Percentiles rank a stretch among this genome's conserved stretches.
Evolutionary conservation across 2,888 invertebrate genomes (phyloP).

Genomic region (Brachynemurus nebulosus): DNA sequence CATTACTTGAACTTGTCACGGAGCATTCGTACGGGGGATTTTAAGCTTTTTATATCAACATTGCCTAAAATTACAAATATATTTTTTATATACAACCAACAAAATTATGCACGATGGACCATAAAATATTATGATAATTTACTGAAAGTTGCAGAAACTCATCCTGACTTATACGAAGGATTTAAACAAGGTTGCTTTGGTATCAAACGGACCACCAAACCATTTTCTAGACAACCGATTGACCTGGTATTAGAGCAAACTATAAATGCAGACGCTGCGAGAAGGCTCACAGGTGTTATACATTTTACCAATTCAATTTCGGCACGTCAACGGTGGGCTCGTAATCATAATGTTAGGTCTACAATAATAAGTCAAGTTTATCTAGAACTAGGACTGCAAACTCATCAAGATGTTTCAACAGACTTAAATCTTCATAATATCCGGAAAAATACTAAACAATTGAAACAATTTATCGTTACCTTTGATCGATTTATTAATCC

Average conservation of each 20-base stretch:
- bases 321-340: no score
- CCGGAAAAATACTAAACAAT: neutral
- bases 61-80: slow-evolving; percentile 13
- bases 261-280: no score
- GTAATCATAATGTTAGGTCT: no score
- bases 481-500: neutral
- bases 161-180: no score
- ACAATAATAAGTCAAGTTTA: no score
- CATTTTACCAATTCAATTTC: no score
- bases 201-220: no score
- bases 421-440: neutral
- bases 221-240: no score
- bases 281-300: no score
- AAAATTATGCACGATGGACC: slow-evolving; percentile 16
- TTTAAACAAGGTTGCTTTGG: no score
- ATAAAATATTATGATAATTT: slow-evolving; percentile 19
- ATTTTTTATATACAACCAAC: slow-evolving; percentile 10
- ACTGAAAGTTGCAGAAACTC: no score
- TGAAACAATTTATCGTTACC: neutral
- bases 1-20: slow-evolving; percentile 11
- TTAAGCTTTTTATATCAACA: neutral
- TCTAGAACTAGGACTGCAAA: neutral
- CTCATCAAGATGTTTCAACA: neutral
- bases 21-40: neutral
- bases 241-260: no score